Evolutionary conservation across 2,797 vertebrate species (phyloP).

Genomic region (Discoglossus pictus): DNA sequence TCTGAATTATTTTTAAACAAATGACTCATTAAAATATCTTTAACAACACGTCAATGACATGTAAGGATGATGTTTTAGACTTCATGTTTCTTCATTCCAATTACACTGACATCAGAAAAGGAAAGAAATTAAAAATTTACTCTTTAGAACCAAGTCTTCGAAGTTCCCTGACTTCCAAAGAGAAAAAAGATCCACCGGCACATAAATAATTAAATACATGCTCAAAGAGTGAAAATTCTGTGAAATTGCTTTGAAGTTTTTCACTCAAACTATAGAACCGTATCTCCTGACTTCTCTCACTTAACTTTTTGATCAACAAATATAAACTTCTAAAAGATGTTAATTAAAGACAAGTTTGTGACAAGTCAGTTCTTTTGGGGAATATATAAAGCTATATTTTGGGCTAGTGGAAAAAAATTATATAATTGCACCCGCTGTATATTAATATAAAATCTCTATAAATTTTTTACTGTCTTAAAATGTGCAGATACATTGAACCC

Average conservation of each 20-base stretch:
- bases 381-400: no score
- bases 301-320: constrained; percentile 41
- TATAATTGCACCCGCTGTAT: no score
- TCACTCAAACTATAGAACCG: constrained; percentile 45
- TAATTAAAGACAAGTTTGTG: no score
- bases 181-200: constrained; percentile 12
- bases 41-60: constrained; percentile 46
- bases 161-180: constrained; percentile 53
- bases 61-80: constrained; percentile 9
- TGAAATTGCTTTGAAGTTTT: constrained; percentile 59
- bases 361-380: no score
- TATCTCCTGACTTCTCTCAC: constrained; percentile 49
- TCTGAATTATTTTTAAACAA: constrained; percentile 3
- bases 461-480: no score
- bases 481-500: no score
- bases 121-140: constrained; percentile 56
- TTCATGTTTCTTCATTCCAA: constrained; percentile 25
- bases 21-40: constrained; percentile 37
- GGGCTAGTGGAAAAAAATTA: no score
- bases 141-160: constrained; percentile 55
- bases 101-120: constrained; percentile 46
- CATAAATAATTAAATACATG: constrained; percentile 60
- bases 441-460: no score
- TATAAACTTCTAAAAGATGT: constrained; percentile 1
- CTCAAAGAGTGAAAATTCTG: constrained; percentile 60